Evolutionary conservation across 2,888 invertebrate genomes (phyloP).

Genomic region (Siphonodentalium dalli): DNA sequence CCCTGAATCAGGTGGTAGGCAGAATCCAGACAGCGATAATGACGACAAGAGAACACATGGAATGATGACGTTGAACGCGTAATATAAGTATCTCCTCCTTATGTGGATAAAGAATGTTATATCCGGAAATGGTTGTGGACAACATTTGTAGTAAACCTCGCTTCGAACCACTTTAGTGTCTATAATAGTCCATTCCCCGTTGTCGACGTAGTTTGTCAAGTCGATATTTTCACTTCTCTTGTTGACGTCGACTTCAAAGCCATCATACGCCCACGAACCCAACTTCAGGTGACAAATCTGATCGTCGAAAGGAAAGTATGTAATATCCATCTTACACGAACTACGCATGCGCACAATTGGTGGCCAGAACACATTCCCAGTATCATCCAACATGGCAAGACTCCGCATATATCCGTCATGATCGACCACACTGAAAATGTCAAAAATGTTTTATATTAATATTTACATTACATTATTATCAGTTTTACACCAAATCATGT

Average conservation of each 20-base stretch:
- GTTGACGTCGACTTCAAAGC: slow-evolving; percentile 55
- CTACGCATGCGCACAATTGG: slow-evolving; percentile 70
- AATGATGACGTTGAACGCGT: slow-evolving; percentile 70
- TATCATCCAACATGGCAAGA: slow-evolving; percentile 68
- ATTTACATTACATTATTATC: too few relatives aligned
- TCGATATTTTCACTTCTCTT: slow-evolving; percentile 64
- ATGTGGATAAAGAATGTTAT: slow-evolving; percentile 69
- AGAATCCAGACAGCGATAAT: slow-evolving; percentile 70
- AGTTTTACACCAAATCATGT: too few relatives aligned
- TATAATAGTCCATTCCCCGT: slow-evolving; percentile 70
- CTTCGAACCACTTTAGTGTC: slow-evolving; percentile 66
- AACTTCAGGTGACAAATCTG: slow-evolving; percentile 68
- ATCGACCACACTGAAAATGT: slow-evolving; percentile 69
- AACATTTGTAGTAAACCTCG: slow-evolving; percentile 67
- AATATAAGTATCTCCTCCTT: slow-evolving; percentile 67
- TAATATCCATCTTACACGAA: slow-evolving; percentile 69
- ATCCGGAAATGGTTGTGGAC: slow-evolving; percentile 69
- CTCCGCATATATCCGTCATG: slow-evolving; percentile 71
- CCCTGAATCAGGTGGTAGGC: slow-evolving; percentile 69
- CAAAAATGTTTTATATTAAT: too few relatives aligned
- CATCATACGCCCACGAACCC: slow-evolving; percentile 64
- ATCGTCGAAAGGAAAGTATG: slow-evolving; percentile 70
- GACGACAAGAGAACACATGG: slow-evolving; percentile 72
- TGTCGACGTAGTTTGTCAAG: slow-evolving; percentile 69
- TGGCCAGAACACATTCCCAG: slow-evolving; percentile 70